Conservation (phyloP, 1,140 invertebrate genomes). For the Trichonephila clavata region DNA sequence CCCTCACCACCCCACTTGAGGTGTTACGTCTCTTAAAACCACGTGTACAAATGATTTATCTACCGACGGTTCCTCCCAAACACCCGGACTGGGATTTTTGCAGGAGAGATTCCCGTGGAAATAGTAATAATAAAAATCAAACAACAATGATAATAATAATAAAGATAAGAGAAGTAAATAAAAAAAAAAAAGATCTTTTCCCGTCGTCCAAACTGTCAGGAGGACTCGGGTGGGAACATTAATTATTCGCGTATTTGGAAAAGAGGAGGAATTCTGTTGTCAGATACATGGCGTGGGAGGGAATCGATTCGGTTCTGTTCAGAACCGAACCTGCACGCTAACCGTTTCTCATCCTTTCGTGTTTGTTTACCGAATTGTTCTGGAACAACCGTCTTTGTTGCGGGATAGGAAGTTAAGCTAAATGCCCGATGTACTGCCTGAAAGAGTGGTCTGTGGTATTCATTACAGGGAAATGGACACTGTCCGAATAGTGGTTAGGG, state of each 20-base stretch:
- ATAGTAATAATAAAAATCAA: neutral
- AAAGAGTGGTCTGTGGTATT: neutral
- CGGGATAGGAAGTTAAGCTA: neutral
- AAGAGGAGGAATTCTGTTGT: constrained; percentile 48
- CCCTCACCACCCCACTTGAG: constrained; percentile 29
- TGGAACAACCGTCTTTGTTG: neutral
- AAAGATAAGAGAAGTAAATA: neutral
- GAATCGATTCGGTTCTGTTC: constrained; percentile 17
- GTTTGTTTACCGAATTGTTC: constrained; percentile 20
- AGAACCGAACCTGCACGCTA: constrained; percentile 25
- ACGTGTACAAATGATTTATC: constrained; percentile 64
- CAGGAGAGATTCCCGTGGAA: neutral
- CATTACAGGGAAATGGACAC: neutral
- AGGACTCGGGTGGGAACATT: constrained; percentile 24
- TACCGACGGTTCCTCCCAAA: neutral
- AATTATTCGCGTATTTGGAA: constrained; percentile 68
- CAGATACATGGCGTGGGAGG: constrained; percentile 49
- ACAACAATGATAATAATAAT: constrained; percentile 11
- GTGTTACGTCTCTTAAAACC: constrained; percentile 58
- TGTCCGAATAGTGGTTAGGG: neutral
- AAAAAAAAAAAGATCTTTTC: neutral
- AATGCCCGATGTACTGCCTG: neutral
- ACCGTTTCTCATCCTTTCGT: neutral
- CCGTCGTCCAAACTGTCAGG: constrained; percentile 37
- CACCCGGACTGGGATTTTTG: constrained; percentile 11